A percentile compares a stretch with the other conserved stretches of the same genome.
phyloP scores from a whole-genome alignment of 2,888 invertebrate species.

The Heliconius cydno region DNA sequence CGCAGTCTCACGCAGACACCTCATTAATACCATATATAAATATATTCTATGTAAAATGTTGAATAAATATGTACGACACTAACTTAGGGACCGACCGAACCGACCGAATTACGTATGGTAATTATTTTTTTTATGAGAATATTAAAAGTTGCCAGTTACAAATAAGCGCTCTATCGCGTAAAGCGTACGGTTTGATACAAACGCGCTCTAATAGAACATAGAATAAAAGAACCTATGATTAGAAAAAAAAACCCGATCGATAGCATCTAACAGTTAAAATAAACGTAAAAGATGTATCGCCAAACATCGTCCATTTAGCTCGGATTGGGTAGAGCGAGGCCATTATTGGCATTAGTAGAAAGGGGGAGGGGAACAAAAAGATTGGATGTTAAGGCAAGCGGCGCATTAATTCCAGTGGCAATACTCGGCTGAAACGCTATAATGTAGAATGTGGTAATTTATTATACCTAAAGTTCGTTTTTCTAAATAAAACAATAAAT shows the following conservation, averaged over 20 bases:
- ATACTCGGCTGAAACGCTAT: slow-evolving; percentile 63
- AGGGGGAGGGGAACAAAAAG: slow-evolving; percentile 59
- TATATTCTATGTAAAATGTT: background rate
- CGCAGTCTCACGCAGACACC: slow-evolving; percentile 59
- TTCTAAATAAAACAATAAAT: too few relatives aligned
- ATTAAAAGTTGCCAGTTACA: background rate
- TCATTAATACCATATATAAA: slow-evolving; percentile 55
- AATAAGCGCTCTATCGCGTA: background rate
- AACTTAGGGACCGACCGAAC: slow-evolving; percentile 26
- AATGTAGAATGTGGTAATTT: slow-evolving; percentile 72
- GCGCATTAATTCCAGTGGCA: slow-evolving; percentile 73
- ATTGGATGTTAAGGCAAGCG: slow-evolving; percentile 67
- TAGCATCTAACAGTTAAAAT: slow-evolving; percentile 38
- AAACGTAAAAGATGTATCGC: slow-evolving; percentile 47
- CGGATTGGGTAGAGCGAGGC: slow-evolving; percentile 58
- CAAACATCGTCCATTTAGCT: slow-evolving; percentile 48
- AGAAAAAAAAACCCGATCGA: slow-evolving; percentile 32
- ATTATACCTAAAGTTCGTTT: slow-evolving; percentile 57
- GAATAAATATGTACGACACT: slow-evolving; percentile 14
- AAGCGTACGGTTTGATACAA: background rate
- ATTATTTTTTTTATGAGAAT: slow-evolving; percentile 13
- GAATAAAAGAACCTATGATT: slow-evolving; percentile 20
- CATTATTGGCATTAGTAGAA: slow-evolving; percentile 64
- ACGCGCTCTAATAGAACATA: background rate
- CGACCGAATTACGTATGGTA: slow-evolving; percentile 32